phyloP scores from a whole-genome alignment of 2,113 vertebrate genomes.

The Cranoglanis bouderius region DNA sequence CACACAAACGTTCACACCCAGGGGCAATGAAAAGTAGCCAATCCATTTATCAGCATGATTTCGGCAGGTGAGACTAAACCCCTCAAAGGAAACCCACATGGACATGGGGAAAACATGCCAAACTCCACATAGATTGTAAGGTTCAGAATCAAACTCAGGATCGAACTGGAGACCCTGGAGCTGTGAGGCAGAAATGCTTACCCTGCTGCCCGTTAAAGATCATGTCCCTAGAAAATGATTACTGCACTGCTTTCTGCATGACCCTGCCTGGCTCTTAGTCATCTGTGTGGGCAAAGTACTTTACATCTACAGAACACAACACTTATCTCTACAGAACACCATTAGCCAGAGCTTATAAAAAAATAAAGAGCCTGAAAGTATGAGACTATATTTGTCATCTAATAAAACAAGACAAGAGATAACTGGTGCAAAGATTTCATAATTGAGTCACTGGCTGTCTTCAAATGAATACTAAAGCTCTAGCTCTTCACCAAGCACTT shows the following conservation, averaged over 20 bases:
- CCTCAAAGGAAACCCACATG: neutral
- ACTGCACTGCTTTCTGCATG: constrained; percentile 21
- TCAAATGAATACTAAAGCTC: neutral
- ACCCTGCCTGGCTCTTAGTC: constrained; percentile 27
- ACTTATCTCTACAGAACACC: neutral
- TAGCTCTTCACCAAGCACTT: neutral
- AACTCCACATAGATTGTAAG: neutral
- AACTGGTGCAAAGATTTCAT: neutral
- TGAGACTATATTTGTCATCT: neutral
- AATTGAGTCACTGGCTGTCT: neutral
- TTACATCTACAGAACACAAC: constrained; percentile 39
- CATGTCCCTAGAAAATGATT: constrained; percentile 9
- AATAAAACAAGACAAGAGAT: neutral
- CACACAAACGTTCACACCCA: neutral
- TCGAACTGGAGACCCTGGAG: neutral
- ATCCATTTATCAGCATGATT: neutral
- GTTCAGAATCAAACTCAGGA: neutral
- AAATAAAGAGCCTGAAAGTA: neutral
- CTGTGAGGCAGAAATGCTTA: neutral
- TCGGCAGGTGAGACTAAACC: neutral
- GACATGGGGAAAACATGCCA: neutral
- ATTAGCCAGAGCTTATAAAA: neutral
- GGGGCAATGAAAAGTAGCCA: neutral
- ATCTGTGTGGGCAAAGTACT: constrained; percentile 34
- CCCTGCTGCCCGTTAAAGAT: neutral